phyloP scores from a whole-genome alignment of 2,797 vertebrate species.

The Astyanax mexicanus region DNA sequence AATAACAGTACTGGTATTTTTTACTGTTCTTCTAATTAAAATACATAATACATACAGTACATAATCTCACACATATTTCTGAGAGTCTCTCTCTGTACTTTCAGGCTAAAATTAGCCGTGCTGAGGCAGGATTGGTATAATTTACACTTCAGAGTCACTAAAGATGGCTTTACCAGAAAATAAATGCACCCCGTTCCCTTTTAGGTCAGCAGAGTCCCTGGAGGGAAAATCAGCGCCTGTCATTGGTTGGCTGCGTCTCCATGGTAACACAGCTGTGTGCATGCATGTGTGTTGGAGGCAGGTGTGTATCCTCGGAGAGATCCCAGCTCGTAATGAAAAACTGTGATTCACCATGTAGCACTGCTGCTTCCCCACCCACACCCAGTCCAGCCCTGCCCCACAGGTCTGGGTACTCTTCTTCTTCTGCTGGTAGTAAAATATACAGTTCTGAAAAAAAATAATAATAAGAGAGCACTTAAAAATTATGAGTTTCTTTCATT shows the following conservation, averaged over 20 bases:
- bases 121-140: constrained; percentile 67
- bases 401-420: too few species aligned
- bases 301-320: constrained; percentile 29
- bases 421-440: too few species aligned
- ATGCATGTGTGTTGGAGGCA: constrained; percentile 15
- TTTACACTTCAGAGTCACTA: constrained; percentile 70
- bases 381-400: too few species aligned
- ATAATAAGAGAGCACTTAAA: too few species aligned
- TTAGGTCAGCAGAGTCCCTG: constrained; percentile 79
- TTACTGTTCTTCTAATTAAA: too few species aligned
- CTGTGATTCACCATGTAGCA: constrained; percentile 12
- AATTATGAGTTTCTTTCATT: too few species aligned
- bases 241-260: constrained; percentile 80
- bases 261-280: constrained; percentile 78
- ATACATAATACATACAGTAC: constrained; percentile 20
- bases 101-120: constrained; percentile 53
- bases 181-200: constrained; percentile 26
- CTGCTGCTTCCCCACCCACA: neutral
- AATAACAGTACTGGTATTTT: too few species aligned
- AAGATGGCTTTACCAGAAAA: constrained; percentile 46
- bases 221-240: constrained; percentile 75
- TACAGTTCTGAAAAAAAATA: too few species aligned
- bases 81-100: constrained; percentile 24
- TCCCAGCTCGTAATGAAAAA: constrained; percentile 14
- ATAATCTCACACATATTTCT: constrained; percentile 24